phyloP scores from a whole-genome alignment of 2,113 vertebrate species.

The Rhinopithecus roxellana region DNA sequence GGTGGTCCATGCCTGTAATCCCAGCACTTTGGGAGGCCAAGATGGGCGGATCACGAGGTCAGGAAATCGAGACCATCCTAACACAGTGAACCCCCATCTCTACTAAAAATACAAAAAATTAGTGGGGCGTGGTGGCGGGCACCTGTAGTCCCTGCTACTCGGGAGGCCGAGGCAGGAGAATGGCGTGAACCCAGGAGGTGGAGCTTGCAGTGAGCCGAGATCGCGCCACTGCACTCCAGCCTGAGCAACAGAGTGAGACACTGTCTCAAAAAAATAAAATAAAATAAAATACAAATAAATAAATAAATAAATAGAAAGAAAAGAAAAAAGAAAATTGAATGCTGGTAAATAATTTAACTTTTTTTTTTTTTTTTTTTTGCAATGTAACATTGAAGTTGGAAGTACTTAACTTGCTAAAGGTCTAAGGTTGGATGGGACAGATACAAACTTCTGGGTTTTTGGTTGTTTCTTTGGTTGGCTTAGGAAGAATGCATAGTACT shows the following conservation, averaged over 20 bases:
- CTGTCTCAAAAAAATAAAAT: too few relatives aligned
- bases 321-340: background rate
- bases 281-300: accelerated
- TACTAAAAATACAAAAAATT: too few relatives aligned
- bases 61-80: too few relatives aligned
- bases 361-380: background rate
- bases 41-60: too few relatives aligned
- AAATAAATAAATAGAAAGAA: too few relatives aligned
- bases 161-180: too few relatives aligned
- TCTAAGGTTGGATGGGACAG: background rate
- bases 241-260: too few relatives aligned
- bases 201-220: too few relatives aligned
- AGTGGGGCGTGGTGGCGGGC: accelerated
- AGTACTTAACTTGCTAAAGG: background rate
- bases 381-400: background rate
- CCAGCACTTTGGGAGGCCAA: too few relatives aligned
- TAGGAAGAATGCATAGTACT: background rate
- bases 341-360: background rate
- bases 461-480: background rate
- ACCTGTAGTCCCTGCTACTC: too few relatives aligned
- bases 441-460: background rate
- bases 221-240: accelerated
- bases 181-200: accelerated
- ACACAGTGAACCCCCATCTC: too few relatives aligned
- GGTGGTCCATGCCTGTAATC: too few relatives aligned